Evolutionary conservation across 2,888 invertebrate genomes (phyloP).

Genomic region (Leucophenga maculata): DNA sequence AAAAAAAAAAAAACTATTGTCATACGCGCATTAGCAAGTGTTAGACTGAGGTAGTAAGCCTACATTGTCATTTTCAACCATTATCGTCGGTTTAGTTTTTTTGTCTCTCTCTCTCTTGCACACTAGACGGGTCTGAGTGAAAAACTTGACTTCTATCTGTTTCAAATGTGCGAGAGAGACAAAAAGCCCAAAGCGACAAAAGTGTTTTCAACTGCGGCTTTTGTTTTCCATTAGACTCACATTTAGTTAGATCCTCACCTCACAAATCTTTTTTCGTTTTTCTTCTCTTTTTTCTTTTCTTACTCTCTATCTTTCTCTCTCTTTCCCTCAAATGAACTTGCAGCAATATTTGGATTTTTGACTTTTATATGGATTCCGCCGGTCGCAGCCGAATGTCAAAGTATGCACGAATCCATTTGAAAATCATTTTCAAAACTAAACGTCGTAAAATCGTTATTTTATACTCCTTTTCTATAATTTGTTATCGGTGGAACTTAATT

Average conservation of each 20-base stretch:
- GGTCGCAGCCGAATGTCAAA: conserved; percentile 77
- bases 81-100: too few relatives aligned
- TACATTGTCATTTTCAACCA: too few relatives aligned
- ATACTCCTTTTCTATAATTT: conserved; percentile 12
- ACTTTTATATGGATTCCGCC: conserved; percentile 73
- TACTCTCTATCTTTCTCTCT: conserved; percentile 30
- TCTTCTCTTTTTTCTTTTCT: conserved; percentile 37
- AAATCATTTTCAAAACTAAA: conserved; percentile 38
- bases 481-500: too few relatives aligned
- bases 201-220: not conserved
- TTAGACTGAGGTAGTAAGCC: not conserved
- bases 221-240: too few relatives aligned
- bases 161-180: too few relatives aligned
- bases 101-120: too few relatives aligned
- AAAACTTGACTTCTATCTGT: too few relatives aligned
- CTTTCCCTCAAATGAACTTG: conserved; percentile 64
- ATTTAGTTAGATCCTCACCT: too few relatives aligned
- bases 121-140: too few relatives aligned
- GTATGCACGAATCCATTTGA: conserved; percentile 72
- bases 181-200: too few relatives aligned
- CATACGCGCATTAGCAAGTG: not conserved
- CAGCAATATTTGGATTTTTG: conserved; percentile 72
- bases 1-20: too few relatives aligned
- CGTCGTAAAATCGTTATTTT: not conserved
- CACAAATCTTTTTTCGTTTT: conserved; percentile 31